Percentiles rank a stretch among this genome's conserved stretches.
phyloP scores from a whole-genome alignment of 2,888 invertebrate genomes.

The Caenorhabditis panamensis region DNA sequence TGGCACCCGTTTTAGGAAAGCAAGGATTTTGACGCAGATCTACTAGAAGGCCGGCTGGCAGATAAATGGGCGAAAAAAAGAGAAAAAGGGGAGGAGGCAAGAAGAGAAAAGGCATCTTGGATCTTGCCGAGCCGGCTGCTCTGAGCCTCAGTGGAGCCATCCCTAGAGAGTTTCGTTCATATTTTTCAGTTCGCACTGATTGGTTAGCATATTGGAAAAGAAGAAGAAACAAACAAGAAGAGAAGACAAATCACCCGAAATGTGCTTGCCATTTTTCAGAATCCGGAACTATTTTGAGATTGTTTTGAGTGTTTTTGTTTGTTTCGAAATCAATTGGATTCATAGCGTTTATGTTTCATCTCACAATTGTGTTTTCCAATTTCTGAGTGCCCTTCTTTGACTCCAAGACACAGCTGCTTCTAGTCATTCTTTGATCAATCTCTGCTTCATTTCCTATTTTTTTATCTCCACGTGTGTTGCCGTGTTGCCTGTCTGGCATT shows the following conservation, averaged over 20 bases:
- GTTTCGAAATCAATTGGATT: background rate
- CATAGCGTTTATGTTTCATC: too few species aligned
- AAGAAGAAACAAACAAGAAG: constrained; percentile 6
- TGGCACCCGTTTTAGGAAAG: constrained; percentile 56
- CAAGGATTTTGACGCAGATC: constrained; percentile 54
- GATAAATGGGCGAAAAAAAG: constrained; percentile 56
- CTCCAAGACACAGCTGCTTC: background rate
- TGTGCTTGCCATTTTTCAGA: background rate
- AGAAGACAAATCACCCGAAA: constrained; percentile 18
- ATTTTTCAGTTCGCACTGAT: constrained; percentile 63
- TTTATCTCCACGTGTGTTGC: background rate
- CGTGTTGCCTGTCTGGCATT: background rate
- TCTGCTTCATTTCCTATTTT: background rate
- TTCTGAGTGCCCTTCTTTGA: too few species aligned
- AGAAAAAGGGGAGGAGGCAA: constrained; percentile 21
- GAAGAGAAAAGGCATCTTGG: constrained; percentile 44
- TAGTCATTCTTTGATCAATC: background rate
- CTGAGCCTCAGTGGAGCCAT: constrained; percentile 15
- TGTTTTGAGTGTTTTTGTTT: constrained; percentile 9
- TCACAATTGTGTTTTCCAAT: too few species aligned
- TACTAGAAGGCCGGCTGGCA: constrained; percentile 56
- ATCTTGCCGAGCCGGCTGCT: constrained; percentile 34
- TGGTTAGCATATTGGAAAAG: constrained; percentile 53
- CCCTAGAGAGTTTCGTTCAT: constrained; percentile 64
- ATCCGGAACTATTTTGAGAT: too few species aligned